Base-by-base conservation (phyloP, 64 coral and sea anemone species). In the Hydrozoanthus tunicans region DNA sequence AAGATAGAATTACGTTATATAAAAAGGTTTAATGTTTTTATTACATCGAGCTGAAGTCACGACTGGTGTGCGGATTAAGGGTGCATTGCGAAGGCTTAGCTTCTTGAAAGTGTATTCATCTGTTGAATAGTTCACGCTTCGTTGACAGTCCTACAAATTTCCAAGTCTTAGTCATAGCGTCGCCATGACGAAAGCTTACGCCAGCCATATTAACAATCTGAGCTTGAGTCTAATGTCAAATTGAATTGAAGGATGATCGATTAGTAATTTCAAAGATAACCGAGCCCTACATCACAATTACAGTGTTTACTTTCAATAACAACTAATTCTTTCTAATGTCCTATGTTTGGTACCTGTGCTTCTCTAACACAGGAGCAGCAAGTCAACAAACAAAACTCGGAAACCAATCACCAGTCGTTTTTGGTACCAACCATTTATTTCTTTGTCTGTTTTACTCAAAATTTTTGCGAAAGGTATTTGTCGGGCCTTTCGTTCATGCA, bases 301-400 rank as follows among this genome's bases (percentile, higher is more conserved):
- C 23, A 80, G 14, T 80, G 23, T 80, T 80, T 58, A 60, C 58
- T 27, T 88, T 26, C 6, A 26, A 58, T 60, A 32, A 60, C 17
- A 75, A 60, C 71, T 6, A 70, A 59, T 74, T 26, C 56, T 59
- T 73, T 51, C 53, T 14, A 51, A 72, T 88, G 70, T 60, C 56
- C 12, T 13, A 15, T 61, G 73, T 70, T 88, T 74, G 84, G 84
- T 88, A 88, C 84, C 84, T 26, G 84, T 73, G 58, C 27, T 26
- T 58, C 14, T 59, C 55, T 26, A 73, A 88, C 84, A 88, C 84
- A 43, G 43, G 84, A 59, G 26, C 8, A 61, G 69, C 56, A 32
- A 75, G 54, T 75, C 6, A 88, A 88, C 84, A 88, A 88, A 88
- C 84, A 88, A 88, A 82, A 75, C 4, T 59, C 12, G 54, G 73